A percentile compares a stretch with the other conserved stretches of the same genome.
These are phyloP conservation scores for Andrena bucephala DNA, from an alignment of 2,888 invertebrate species.

Conservation along the genomic window DNA sequence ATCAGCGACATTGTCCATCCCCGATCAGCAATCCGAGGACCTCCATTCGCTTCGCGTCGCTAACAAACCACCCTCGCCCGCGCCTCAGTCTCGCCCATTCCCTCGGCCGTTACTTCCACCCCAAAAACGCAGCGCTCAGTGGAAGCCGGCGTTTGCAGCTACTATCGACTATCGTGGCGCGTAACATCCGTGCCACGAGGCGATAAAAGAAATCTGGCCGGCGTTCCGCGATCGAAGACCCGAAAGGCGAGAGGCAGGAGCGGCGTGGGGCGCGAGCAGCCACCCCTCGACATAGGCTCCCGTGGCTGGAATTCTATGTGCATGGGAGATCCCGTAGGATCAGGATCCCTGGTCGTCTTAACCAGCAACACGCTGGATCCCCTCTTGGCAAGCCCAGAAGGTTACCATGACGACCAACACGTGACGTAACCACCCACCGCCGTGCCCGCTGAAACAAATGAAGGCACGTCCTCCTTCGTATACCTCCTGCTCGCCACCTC, in stretches of 20 bases:
- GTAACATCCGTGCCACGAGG: slow-evolving; percentile 5
- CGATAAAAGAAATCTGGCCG: slow-evolving; percentile 46
- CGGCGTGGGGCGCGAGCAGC: slow-evolving; percentile 1
- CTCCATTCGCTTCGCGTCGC: not conserved
- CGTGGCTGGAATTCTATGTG: slow-evolving; percentile 72
- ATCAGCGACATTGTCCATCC: not conserved
- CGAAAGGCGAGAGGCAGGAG: slow-evolving; percentile 10
- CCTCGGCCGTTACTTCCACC: not conserved
- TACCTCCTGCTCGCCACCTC: slow-evolving; percentile 63
- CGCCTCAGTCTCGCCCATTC: not conserved
- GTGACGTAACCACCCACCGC: slow-evolving; percentile 84
- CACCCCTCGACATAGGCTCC: slow-evolving; percentile 13
- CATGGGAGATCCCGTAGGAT: slow-evolving; percentile 71
- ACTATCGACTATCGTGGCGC: not conserved
- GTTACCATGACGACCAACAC: slow-evolving; percentile 84
- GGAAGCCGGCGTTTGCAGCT: not conserved
- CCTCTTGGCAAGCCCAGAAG: slow-evolving; percentile 83
- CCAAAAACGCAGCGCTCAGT: not conserved
- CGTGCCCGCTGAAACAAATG: slow-evolving; percentile 85
- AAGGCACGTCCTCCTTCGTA: slow-evolving; percentile 81
- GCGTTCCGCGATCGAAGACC: slow-evolving; percentile 34
- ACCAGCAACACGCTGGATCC: slow-evolving; percentile 83
- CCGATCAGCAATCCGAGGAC: slow-evolving; percentile 1
- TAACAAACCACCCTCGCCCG: not conserved
- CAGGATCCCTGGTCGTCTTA: slow-evolving; percentile 78